These are phyloP conservation scores for Phaethornis superciliosus DNA, from an alignment of 2,113 vertebrate genomes.

Conservation along the genomic window DNA sequence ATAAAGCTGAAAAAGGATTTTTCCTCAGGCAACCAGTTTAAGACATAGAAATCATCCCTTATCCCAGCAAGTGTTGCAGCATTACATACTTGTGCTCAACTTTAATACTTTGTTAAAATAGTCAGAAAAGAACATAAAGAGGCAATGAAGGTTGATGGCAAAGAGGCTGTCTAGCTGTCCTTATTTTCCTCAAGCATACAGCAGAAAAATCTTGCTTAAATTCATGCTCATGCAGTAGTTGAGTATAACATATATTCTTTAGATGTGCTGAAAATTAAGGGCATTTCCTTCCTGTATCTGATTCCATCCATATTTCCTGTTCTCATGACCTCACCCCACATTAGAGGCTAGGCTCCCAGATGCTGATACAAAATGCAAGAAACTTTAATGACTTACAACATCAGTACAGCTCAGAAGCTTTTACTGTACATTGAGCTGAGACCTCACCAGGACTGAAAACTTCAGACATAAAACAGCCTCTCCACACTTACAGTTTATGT, in stretches of 20 bases:
- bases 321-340: not conserved
- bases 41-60: not conserved
- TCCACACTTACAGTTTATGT: not conserved
- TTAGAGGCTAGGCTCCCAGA: not conserved
- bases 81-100: not conserved
- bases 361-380: not conserved
- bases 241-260: not conserved
- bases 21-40: not conserved
- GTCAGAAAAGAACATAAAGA: not conserved
- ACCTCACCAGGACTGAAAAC: not conserved
- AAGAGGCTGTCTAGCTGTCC: not conserved
- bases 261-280: not conserved
- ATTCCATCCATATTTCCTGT: not conserved
- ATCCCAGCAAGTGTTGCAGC: not conserved
- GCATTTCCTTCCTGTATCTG: not conserved
- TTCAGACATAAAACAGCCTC: not conserved
- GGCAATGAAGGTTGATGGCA: not conserved
- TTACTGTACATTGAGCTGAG: not conserved
- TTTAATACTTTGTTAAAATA: not conserved
- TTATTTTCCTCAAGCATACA: not conserved
- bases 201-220: not conserved
- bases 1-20: not conserved
- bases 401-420: not conserved
- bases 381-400: not conserved
- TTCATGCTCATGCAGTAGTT: not conserved